A percentile compares a stretch with the other conserved stretches of the same genome.
Evolutionary conservation across 2,113 vertebrate species (phyloP).

Genomic region (Macaca nemestrina): DNA sequence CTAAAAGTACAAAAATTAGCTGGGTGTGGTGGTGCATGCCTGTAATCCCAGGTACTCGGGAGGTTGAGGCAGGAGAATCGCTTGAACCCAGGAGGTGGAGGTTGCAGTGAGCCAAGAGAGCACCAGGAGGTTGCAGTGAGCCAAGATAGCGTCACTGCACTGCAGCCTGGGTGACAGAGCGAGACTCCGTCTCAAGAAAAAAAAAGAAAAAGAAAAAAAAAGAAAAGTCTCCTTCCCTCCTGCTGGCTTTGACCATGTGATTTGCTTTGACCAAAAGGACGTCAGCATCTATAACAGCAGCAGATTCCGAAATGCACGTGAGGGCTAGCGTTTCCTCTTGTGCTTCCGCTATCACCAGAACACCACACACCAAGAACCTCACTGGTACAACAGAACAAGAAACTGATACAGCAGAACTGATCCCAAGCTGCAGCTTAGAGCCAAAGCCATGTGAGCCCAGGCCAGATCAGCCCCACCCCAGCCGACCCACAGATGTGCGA

Average conservation of each 20-base stretch:
- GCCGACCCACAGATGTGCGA: rapidly evolving
- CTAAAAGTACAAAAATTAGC: too few relatives aligned
- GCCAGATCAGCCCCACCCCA: neutral
- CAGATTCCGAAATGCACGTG: neutral
- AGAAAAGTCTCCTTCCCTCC: neutral
- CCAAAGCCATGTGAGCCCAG: neutral
- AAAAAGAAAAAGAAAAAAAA: too few relatives aligned
- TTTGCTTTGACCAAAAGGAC: neutral
- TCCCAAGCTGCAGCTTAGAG: neutral
- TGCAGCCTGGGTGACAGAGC: too few relatives aligned
- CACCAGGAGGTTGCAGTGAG: too few relatives aligned
- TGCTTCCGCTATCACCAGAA: neutral
- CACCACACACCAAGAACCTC: neutral
- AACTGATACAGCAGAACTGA: neutral
- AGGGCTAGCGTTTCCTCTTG: neutral
- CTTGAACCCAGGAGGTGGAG: too few relatives aligned
- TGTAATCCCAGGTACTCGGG: too few relatives aligned
- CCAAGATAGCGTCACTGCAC: too few relatives aligned
- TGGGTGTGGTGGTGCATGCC: too few relatives aligned
- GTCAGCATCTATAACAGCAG: rapidly evolving
- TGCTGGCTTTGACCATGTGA: neutral
- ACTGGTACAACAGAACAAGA: neutral
- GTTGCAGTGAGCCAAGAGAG: too few relatives aligned
- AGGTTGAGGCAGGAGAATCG: too few relatives aligned
- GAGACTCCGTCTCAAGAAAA: too few relatives aligned